A percentile compares a stretch with the other conserved stretches of the same genome.
These are phyloP conservation scores for Leucophenga maculata DNA, from an alignment of 2,888 invertebrate species.

Conservation along the genomic window DNA sequence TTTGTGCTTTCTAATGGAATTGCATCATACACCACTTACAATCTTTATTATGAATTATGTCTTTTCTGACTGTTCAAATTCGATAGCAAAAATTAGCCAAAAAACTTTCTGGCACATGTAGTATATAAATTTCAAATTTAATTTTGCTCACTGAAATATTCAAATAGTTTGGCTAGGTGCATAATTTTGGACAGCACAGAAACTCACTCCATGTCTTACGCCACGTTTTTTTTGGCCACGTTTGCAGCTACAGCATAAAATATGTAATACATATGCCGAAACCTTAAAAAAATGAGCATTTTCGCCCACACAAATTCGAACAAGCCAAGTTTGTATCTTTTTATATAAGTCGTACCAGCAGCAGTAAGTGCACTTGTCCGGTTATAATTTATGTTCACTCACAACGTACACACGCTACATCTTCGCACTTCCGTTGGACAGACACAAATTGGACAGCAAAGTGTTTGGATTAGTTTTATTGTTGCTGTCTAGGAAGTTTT, in stretches of 20 bases:
- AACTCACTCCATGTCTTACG: background rate
- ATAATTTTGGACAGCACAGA: slow-evolving; percentile 21
- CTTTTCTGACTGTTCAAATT: too few species aligned
- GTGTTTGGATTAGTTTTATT: slow-evolving; percentile 21
- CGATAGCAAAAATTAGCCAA: background rate
- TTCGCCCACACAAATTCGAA: background rate
- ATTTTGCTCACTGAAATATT: slow-evolving; percentile 30
- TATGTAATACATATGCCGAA: background rate
- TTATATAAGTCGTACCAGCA: background rate
- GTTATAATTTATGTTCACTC: slow-evolving; percentile 17
- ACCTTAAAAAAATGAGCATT: background rate
- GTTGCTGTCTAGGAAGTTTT: slow-evolving; percentile 18
- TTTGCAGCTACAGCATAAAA: slow-evolving; percentile 5
- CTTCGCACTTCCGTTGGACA: background rate
- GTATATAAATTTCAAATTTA: slow-evolving; percentile 38
- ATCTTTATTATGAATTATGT: background rate
- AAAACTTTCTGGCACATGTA: background rate
- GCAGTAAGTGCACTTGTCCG: slow-evolving; percentile 36
- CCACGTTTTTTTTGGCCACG: background rate
- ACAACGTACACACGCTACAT: background rate
- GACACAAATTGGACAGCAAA: slow-evolving; percentile 30
- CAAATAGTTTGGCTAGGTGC: slow-evolving; percentile 7
- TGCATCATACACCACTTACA: background rate
- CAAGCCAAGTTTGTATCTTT: slow-evolving; percentile 35
- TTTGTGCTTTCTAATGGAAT: background rate